Evolutionary conservation across 2,888 invertebrate species (phyloP).

Genomic region (Thymelicus lineola): DNA sequence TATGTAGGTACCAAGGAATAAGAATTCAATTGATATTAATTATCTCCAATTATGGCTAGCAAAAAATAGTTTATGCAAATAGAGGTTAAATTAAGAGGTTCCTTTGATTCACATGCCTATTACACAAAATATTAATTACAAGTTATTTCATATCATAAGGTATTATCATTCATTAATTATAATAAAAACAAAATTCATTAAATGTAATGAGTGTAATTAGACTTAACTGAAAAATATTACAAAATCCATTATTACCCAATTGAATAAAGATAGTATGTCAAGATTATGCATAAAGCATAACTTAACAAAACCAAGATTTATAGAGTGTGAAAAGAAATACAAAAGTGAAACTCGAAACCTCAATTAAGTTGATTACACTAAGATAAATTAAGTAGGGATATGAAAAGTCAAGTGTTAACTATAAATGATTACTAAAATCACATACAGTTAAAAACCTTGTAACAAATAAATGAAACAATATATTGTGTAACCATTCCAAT

Average conservation of each 20-base stretch:
- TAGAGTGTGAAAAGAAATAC: slow-evolving; percentile 20
- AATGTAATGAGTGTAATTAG: not conserved
- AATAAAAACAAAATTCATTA: not conserved
- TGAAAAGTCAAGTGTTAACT: slow-evolving; percentile 7
- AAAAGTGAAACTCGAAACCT: not conserved
- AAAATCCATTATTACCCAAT: slow-evolving; percentile 1
- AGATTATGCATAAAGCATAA: not conserved
- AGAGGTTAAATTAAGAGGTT: too few relatives aligned
- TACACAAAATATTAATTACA: too few relatives aligned
- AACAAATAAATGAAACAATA: slow-evolving; percentile 42
- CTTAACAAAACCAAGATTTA: slow-evolving; percentile 3
- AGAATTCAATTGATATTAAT: too few relatives aligned
- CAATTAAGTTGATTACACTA: not conserved
- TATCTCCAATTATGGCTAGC: too few relatives aligned
- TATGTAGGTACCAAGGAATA: too few relatives aligned
- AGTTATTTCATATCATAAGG: too few relatives aligned
- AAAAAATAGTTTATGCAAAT: too few relatives aligned
- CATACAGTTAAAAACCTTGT: slow-evolving; percentile 35
- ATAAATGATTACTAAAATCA: slow-evolving; percentile 13
- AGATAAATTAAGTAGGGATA: slow-evolving; percentile 10
- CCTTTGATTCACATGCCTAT: too few relatives aligned
- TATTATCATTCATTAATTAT: not conserved
- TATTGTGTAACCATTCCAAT: slow-evolving; percentile 34
- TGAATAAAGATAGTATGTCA: not conserved
- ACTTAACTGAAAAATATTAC: not conserved